These are phyloP conservation scores for Rhinogobius similis DNA, from an alignment of 2,113 vertebrate genomes.

Conservation along the genomic window DNA sequence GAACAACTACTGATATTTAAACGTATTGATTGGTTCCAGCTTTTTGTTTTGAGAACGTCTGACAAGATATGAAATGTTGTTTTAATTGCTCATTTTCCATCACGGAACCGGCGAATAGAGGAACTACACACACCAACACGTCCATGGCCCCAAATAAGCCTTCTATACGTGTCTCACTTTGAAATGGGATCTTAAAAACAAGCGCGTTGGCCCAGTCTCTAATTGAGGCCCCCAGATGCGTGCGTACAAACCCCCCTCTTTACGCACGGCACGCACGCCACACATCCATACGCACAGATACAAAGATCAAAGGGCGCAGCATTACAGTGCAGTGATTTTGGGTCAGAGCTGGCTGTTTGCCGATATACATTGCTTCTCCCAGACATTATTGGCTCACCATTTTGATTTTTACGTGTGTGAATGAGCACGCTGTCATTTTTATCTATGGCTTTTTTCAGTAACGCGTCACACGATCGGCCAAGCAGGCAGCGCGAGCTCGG, in stretches of 20 bases:
- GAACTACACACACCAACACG: conserved; percentile 37
- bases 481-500: conserved; percentile 76
- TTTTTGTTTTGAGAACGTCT: no score
- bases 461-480: conserved; percentile 72
- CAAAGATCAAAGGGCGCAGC: conserved; percentile 59
- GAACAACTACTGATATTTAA: no score
- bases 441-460: conserved; percentile 63
- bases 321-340: conserved; percentile 32
- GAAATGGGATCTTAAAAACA: conserved; percentile 76
- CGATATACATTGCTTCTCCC: conserved; percentile 42
- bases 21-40: no score
- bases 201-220: conserved; percentile 66
- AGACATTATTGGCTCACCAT: conserved; percentile 59
- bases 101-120: no score
- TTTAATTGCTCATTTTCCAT: no score
- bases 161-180: conserved; percentile 65
- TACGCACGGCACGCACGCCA: conserved; percentile 32
- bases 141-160: conserved; percentile 70
- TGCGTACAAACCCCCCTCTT: conserved; percentile 21
- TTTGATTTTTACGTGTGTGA: conserved; percentile 55
- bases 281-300: conserved; percentile 44
- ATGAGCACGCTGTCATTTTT: conserved; percentile 71
- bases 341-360: conserved; percentile 35
- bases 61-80: no score
- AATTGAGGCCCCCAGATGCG: conserved; percentile 74